Base-by-base conservation (phyloP, 2,797 vertebrate genomes). In the Diglossa cyanea region DNA sequence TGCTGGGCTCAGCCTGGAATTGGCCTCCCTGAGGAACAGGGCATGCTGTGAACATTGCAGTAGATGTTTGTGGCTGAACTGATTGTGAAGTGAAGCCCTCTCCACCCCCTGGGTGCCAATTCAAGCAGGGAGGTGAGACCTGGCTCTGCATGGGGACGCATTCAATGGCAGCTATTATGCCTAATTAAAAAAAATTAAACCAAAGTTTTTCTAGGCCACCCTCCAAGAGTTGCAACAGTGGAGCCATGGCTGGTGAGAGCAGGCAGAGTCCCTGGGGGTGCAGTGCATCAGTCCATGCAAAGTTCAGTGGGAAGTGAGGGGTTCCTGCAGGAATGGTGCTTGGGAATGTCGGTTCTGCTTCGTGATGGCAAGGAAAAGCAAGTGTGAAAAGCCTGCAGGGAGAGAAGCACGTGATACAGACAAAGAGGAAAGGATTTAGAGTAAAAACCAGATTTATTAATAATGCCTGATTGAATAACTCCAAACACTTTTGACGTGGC, bases 371-470 rank as follows among this genome's bases (percentile, higher is more conserved):
- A 47, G 39, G 44, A 31, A 65, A 33, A 60, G 63, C 65, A n/a
- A 44, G 15, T 6, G 65, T 30, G 70, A 68, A 72, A n/a, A 77
- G 50, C 57, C 86, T 79, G 63, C 47, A 62, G 74, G 45, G 47
- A 33, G 51, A 79, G 61, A 67, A 91, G 61, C 50, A 21, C 1
- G 4, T 72, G 75, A 54, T 44, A 42, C 65, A 88, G 20, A 80
- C 48, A 83, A 39, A 61, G 81, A 77, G 50, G 33, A 75, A 66
- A 19, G 68, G 58, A 54, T 91, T 88, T 77, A n/a, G 20, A 88
- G 48, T 94, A 58, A 83, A 95, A 96, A 94, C 31, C 54, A 25
- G 25, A 35, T 96, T 96, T 96, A 96, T 96, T 96, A 57, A 71
- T 83, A 35, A 39, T 7, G 17, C 24, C 55, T 70, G 68, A 51